These are phyloP conservation scores for Cydia amplana DNA, from an alignment of 1,140 invertebrate species.

Conservation along the genomic window DNA sequence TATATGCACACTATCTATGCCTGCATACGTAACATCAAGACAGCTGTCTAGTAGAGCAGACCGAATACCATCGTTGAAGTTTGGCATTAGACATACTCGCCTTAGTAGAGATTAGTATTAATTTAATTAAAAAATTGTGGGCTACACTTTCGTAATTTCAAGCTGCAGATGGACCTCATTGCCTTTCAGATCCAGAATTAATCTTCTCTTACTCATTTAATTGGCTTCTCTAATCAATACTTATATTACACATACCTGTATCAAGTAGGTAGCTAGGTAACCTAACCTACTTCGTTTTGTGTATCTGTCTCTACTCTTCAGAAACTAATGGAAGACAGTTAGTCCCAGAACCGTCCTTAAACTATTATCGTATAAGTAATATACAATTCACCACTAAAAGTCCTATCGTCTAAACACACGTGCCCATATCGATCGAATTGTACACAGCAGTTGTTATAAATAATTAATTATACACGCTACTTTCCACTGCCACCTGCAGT, in stretches of 20 bases:
- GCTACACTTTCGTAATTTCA: too few species aligned
- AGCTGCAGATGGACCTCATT: too few species aligned
- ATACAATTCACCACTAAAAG: background rate
- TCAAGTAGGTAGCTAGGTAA: background rate
- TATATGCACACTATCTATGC: too few species aligned
- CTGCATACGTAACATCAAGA: background rate
- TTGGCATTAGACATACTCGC: too few species aligned
- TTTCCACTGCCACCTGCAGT: background rate
- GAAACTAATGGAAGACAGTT: background rate
- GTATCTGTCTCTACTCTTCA: background rate
- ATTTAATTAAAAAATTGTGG: too few species aligned
- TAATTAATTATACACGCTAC: constrained; percentile 4
- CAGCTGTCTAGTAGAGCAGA: too few species aligned
- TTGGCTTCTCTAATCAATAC: too few species aligned
- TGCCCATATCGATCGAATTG: background rate
- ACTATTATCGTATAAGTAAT: background rate
- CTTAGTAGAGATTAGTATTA: too few species aligned
- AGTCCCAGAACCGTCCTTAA: background rate
- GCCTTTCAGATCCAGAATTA: too few species aligned
- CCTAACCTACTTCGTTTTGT: background rate
- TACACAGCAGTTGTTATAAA: background rate
- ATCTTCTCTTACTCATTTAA: too few species aligned
- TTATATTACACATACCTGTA: too few species aligned
- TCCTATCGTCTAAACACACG: background rate
- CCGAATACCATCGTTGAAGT: too few species aligned